A percentile compares a stretch with the other conserved stretches of the same genome.
Evolutionary conservation across 2,888 invertebrate genomes (phyloP).

Genomic region (Monopis laevigella): DNA sequence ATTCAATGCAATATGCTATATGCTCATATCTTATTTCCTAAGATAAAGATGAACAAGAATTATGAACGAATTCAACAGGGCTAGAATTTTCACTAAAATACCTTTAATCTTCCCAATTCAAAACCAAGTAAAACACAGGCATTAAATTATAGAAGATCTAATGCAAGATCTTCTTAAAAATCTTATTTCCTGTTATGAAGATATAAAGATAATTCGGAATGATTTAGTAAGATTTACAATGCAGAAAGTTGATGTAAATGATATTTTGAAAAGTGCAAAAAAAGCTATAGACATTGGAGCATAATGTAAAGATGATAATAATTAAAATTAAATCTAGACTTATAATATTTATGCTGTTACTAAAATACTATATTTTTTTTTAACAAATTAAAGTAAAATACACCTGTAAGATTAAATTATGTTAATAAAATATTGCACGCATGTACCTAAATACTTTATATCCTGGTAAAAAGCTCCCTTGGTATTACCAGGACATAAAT

Average conservation of each 20-base stretch:
- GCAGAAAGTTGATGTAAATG: conserved; percentile 48
- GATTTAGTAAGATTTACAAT: conserved; percentile 54
- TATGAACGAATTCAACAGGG: not conserved
- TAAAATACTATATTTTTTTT: too few species aligned
- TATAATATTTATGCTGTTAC: too few species aligned
- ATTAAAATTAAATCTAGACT: too few species aligned
- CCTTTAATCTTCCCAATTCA: conserved; percentile 19
- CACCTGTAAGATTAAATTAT: too few species aligned
- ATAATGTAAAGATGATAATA: not conserved
- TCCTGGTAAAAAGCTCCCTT: too few species aligned
- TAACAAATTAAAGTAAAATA: too few species aligned
- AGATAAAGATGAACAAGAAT: not conserved
- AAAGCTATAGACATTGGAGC: too few species aligned
- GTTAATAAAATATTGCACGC: too few species aligned
- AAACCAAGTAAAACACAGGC: conserved; percentile 31
- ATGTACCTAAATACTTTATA: too few species aligned
- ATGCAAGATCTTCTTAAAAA: conserved; percentile 43
- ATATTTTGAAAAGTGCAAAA: conserved; percentile 27
- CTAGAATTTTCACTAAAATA: not conserved
- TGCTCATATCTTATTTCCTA: too few species aligned
- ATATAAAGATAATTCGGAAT: conserved; percentile 50
- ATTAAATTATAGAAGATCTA: conserved; percentile 29
- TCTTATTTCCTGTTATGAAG: conserved; percentile 44
- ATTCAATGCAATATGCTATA: too few species aligned
- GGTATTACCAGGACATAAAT: too few species aligned